Evolutionary conservation across 2,888 invertebrate species (phyloP), one percentile per base, ranked within the genome.

Genomic region (Parnassius orleans): DNA sequence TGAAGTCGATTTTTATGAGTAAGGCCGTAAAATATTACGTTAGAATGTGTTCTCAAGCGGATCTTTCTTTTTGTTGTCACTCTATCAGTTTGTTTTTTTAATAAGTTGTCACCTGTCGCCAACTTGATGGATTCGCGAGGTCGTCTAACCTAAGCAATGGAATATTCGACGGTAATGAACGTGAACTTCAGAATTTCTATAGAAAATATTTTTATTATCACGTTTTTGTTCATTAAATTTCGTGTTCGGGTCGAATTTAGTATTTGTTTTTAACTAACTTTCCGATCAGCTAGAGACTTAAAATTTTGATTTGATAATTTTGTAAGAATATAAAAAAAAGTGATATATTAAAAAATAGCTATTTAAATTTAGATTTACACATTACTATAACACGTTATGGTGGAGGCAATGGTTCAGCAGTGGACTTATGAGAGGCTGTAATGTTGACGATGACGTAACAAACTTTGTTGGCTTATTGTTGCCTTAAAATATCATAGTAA

Each of bases 81-180:
- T 74, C 82, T 87, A 87, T 88, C 87, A 76, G 69, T 68, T 69
- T 68, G 71, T 77, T 83, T 76, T 80, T 82, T 72, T 78, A 75
- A 75, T 69, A 69, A 72, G 66, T 68, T 77, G 80, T 80, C 79
- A 72, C 72, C 69, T 82, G 85, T 82, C 86, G 68, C 61, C 65
- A 9, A 51, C 68, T 60, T 86, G 90, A 90, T 88, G 86, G 89
- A 90, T 90, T 78, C 69, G 68, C 73, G 78, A 82, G 83, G 84
- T 70, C 75, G 75, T 68, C 72, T 69, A 60, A 19, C 61, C 65
- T 61, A 67, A 68, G 63, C 58, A 72, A 72, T 83, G 85, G 86
- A 87, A 86, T 65, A 63, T 77, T 79, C 80, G 83, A 81, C 78
- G 72, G 81, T 78, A 73, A 69, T 66, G 65, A 72, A 66, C 57